Evolutionary conservation across 2,113 vertebrate genomes (phyloP), one percentile per base, ranked within the genome.

Genomic region (Phocoena sinus): DNA sequence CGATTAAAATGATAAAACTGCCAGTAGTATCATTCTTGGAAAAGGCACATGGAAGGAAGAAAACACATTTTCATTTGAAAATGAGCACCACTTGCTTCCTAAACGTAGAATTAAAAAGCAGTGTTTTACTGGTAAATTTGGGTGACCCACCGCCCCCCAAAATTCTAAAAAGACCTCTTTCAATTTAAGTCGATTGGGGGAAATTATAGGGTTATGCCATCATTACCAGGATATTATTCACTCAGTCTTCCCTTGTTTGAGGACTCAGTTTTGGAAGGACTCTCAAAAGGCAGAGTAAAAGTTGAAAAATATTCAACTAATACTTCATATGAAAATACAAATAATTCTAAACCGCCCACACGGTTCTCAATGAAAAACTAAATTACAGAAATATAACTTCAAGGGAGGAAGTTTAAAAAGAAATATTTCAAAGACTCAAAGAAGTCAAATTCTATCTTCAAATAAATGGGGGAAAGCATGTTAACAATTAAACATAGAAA

Each of bases 61-160:
- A 94, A 77, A 95, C 11, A 92, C 28, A 65, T 65, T 89, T 91
- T 82, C 38, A 96, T 50, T 58, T 82, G 44, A 94, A 96, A 95
- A 91, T 31, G 6, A 82, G 21, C 26, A 84, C 21, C 41, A 80
- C 20, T 73, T 84, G 82, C 33, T 94, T 95, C 47, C 62, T 95
- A 86, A 93, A 82, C 74, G 36, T 33, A 65, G 80, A 92, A 86
- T 81, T 36, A 65, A 92, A 82, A 74, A 60, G 17, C 9, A 71
- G 50, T 56, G 23, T 14, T 28, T 74, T 38, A 38, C 18, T 68
- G 28, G 23, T 94, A 94, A 93, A 92, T 36, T 21, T 44, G 12
- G 56, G 13, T 63, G 3, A 6, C 23, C 17, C 6, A 4, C 26
- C 0, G 0, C 3, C 17, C 1, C 5, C 4, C 1, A 5, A 44